These are phyloP conservation scores for Nematolebias whitei DNA, from an alignment of 2,113 vertebrate genomes.

Conservation along the genomic window DNA sequence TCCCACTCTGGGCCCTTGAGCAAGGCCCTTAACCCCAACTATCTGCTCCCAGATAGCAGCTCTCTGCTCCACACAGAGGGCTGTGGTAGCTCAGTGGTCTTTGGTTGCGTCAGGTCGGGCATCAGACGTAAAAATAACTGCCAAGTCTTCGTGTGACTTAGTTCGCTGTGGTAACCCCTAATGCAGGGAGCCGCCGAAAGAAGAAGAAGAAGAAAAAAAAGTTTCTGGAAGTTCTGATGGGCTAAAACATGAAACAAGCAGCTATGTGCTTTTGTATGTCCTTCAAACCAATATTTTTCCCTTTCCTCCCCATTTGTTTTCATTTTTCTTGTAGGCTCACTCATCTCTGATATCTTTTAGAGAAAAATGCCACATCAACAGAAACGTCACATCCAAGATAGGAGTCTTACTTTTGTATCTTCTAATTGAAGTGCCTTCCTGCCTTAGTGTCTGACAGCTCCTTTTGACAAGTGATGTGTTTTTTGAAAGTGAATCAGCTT, in stretches of 20 bases:
- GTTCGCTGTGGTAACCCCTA: too few species aligned
- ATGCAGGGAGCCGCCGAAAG: too few species aligned
- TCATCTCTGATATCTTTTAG: conserved; percentile 38
- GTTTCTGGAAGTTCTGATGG: not conserved
- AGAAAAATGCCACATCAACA: conserved; percentile 74
- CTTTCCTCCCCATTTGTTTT: conserved; percentile 5
- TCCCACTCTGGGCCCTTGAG: too few species aligned
- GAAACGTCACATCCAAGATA: conserved; percentile 75
- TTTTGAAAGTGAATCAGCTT: conserved; percentile 77
- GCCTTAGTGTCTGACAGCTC: conserved; percentile 72
- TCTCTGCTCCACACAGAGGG: too few species aligned
- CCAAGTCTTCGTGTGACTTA: too few species aligned
- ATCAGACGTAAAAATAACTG: too few species aligned
- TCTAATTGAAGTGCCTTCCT: conserved; percentile 79
- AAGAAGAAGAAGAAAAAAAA: too few species aligned
- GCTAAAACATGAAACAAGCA: conserved; percentile 10
- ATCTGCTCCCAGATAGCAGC: too few species aligned
- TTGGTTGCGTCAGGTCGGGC: too few species aligned
- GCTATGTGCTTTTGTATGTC: conserved; percentile 3
- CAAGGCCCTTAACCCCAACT: too few species aligned
- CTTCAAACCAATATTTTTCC: conserved; percentile 6
- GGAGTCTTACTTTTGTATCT: conserved; percentile 62
- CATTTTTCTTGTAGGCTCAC: conserved; percentile 14
- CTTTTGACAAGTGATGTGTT: conserved; percentile 77
- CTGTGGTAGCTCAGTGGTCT: too few species aligned